phyloP scores from a whole-genome alignment of 2,797 vertebrate species.

The Staurois parvus region DNA sequence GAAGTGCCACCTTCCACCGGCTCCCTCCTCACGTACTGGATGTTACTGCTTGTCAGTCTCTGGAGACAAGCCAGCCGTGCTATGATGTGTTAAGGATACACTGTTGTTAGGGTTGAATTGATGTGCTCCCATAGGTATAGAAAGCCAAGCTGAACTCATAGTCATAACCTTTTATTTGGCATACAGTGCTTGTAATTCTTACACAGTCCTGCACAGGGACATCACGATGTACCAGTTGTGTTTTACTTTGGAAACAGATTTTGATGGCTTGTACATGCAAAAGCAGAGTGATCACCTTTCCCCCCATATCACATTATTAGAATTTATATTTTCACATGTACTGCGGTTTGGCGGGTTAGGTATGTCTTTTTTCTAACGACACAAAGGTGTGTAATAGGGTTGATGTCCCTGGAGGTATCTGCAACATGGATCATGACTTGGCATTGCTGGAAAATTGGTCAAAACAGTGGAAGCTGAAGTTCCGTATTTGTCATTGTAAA shows the following conservation, averaged over 20 bases:
- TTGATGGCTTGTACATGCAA: too few species aligned
- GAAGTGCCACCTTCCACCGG: constrained; percentile 23
- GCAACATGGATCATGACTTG: too few species aligned
- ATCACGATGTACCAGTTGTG: neutral
- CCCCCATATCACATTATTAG: too few species aligned
- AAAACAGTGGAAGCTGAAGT: too few species aligned
- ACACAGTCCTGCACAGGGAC: neutral
- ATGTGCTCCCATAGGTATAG: constrained; percentile 22
- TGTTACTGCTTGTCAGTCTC: neutral
- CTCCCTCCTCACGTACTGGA: neutral
- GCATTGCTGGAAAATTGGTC: too few species aligned
- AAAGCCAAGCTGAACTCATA: neutral
- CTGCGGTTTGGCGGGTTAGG: too few species aligned
- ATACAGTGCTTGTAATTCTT: neutral
- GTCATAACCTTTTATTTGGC: neutral
- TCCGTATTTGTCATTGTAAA: too few species aligned
- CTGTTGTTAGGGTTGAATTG: constrained; percentile 29
- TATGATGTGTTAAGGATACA: constrained; percentile 20
- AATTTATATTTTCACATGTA: too few species aligned
- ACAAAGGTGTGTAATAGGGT: too few species aligned
- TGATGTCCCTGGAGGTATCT: too few species aligned
- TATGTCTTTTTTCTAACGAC: too few species aligned
- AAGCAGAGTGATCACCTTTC: too few species aligned
- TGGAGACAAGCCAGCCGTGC: neutral
- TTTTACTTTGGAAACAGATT: neutral